Evolutionary conservation across 2,888 invertebrate genomes (phyloP), one percentile per base, ranked within the genome.

Genomic region (Apamea crenata): DNA sequence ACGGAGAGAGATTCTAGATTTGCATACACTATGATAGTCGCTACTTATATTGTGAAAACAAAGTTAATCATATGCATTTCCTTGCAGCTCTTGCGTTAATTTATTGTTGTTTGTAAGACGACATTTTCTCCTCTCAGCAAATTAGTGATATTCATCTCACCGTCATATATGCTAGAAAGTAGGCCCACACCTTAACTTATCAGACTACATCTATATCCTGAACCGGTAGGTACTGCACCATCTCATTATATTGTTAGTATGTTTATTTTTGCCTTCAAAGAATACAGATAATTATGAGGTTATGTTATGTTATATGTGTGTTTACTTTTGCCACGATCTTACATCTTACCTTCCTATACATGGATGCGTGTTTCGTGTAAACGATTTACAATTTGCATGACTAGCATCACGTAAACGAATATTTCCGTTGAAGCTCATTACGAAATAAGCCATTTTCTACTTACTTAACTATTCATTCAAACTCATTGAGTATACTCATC

Each of bases 361-460:
- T 87, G 75, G 78, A 85, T 83, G 76, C 79, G 68, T 77, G 72
- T 32, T 47, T 53, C 21, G 56, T 68, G 59, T 66, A 47, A 77
- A 50, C 63, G 69, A 74, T 82, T 83, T 74, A 83, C 80, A 83
- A 85, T 88, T 85, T 81, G 73, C 85, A 88, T 89, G 80, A 85
- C 83, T 79, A 47, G 66, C 68, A 88, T 86, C 82, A 78, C 77
- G 74, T 81, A 75, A 87, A 86, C 82, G 56, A 69, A 53, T 83
- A 82, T 87, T 88, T 90, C 88, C 87, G 85, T 80, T 77, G 61
- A 74, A 78, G 74, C 65, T 75, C 53, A 80, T 87, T 83, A 87
- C 78, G 74, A 80, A 77, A 84, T 71, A 56, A 82, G 65, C 16
- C 56, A 81, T 81, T 80, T 44, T 84, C 65, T 80, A 68, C 72